Evolutionary conservation across 2,888 invertebrate species (phyloP).

Genomic region (Leptinotarsa tumamoca): DNA sequence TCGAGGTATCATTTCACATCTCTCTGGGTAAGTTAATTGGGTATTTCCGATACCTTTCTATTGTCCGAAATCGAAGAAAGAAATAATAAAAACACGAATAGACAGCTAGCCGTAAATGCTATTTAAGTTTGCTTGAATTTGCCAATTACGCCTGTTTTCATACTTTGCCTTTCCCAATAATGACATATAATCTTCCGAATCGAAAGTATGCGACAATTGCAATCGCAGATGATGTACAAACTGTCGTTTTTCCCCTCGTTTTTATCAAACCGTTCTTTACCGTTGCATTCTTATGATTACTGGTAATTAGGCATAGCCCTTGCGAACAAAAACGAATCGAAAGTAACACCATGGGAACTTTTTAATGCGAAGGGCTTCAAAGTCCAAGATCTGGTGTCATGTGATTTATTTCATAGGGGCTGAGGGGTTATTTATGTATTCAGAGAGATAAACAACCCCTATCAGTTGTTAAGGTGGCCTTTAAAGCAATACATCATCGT

Average conservation of each 20-base stretch:
- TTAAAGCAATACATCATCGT: too few species aligned
- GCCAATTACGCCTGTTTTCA: neutral
- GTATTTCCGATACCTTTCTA: conserved; percentile 12
- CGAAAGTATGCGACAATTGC: conserved; percentile 13
- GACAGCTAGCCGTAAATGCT: neutral
- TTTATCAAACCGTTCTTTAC: neutral
- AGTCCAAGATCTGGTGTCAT: too few species aligned
- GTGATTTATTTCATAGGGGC: too few species aligned
- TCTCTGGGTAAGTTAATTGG: conserved; percentile 6
- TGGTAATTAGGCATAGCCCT: neutral
- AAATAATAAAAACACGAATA: neutral
- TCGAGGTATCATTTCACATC: conserved; percentile 18
- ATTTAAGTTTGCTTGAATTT: neutral
- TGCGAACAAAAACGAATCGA: neutral
- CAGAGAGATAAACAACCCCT: too few species aligned
- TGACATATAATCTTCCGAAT: neutral
- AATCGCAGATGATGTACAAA: conserved; percentile 4
- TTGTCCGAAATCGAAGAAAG: conserved; percentile 3
- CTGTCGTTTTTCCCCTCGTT: neutral
- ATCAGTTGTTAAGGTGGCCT: too few species aligned
- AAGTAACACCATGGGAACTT: neutral
- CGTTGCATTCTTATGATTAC: neutral
- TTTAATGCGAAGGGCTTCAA: neutral
- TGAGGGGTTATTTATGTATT: too few species aligned
- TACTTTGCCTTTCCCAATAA: conserved; percentile 12